These are phyloP conservation scores for Calliopum simillimum DNA, from an alignment of 2,888 invertebrate genomes.

Conservation along the genomic window DNA sequence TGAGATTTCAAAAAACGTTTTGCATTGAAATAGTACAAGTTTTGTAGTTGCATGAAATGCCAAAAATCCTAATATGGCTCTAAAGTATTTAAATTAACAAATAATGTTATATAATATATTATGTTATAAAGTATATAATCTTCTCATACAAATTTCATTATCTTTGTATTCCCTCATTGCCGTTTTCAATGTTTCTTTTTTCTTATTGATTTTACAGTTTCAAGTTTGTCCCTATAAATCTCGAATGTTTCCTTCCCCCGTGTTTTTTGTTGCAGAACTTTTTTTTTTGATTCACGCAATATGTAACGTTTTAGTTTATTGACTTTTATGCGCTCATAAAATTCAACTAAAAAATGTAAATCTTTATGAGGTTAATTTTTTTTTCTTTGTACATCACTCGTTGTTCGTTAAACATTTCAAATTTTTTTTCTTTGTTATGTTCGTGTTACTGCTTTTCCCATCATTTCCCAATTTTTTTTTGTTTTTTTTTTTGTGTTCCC, in stretches of 20 bases:
- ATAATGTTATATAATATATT: no score
- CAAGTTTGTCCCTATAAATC: background rate
- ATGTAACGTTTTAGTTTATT: slow-evolving; percentile 28
- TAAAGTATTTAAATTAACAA: no score
- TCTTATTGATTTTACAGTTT: background rate
- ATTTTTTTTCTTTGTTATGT: slow-evolving; percentile 8
- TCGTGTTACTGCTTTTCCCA: background rate
- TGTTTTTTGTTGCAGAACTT: background rate
- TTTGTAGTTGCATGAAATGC: no score
- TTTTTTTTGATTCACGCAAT: background rate
- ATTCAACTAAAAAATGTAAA: slow-evolving; percentile 24
- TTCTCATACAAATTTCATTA: no score
- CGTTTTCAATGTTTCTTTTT: background rate
- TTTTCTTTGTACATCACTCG: background rate
- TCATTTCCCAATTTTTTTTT: no score
- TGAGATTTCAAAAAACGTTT: no score
- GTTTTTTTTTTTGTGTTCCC: background rate
- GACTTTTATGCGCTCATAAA: slow-evolving; percentile 28
- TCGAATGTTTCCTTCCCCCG: background rate
- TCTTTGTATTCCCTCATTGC: no score
- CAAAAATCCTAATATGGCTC: no score
- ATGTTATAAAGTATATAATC: no score
- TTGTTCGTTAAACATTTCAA: background rate
- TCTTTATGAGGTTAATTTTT: background rate
- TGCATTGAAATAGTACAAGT: no score